phyloP scores from a whole-genome alignment of 2,113 vertebrate genomes.

The Aptenodytes patagonicus region DNA sequence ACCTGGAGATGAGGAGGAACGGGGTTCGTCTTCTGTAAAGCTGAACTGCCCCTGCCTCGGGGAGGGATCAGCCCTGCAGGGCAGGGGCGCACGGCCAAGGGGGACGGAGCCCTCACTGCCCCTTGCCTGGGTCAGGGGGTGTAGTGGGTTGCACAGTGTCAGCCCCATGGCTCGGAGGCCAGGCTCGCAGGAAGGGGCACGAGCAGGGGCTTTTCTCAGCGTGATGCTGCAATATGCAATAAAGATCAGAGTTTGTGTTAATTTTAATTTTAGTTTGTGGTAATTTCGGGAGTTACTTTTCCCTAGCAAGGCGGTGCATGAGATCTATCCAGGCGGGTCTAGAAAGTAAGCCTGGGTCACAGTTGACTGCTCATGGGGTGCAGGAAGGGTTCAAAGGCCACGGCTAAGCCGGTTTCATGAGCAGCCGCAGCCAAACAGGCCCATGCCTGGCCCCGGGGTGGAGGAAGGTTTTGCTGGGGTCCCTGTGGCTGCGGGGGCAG shows the following conservation, averaged over 20 bases:
- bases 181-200: neutral
- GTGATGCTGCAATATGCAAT: neutral
- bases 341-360: neutral
- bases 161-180: accelerated
- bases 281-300: neutral
- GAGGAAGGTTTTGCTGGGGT: neutral
- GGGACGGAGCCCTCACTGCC: accelerated
- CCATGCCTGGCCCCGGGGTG: accelerated
- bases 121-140: neutral
- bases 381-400: neutral
- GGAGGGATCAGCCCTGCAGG: neutral
- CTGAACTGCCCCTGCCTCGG: neutral
- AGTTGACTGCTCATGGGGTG: neutral
- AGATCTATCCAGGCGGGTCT: neutral
- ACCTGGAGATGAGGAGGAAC: neutral
- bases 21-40: neutral
- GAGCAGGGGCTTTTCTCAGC: neutral
- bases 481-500: neutral
- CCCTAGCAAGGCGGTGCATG: neutral
- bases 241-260: neutral
- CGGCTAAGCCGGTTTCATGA: accelerated
- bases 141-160: neutral
- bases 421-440: neutral
- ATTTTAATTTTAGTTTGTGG: neutral
- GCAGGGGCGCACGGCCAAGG: accelerated